Base-by-base conservation (phyloP, 2,888 invertebrate genomes). In the Ecliptopera silaceata region DNA sequence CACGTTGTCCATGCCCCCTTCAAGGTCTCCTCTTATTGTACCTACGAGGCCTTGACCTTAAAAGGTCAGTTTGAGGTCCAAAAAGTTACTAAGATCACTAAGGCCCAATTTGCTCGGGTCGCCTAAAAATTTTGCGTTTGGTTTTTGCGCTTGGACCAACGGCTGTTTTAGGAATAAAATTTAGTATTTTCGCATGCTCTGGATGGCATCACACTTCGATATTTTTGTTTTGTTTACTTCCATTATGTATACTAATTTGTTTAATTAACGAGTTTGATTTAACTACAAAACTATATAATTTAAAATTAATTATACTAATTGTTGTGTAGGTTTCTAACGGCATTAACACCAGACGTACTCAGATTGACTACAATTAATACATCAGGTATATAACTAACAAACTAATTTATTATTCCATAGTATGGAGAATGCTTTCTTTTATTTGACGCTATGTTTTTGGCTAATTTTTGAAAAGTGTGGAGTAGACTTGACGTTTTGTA, bases 321-420 rank as follows among this genome's bases (percentile, higher is more conserved):
- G 64, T 71, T 84, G 84, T 80, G 74, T 91, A 92, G 92, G 91
- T 92, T 92, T 85, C 88, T 92, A 86, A 88, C 91, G 72, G 92
- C 92, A 78, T 82, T 92, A 85, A 92, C 92, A 72, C 92, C 92
- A 71, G 92, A 92, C 74, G 92, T 92, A 72, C 86, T 92, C 78
- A 88, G 92, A 86, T 83, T 92, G 87, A 92, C 92, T 61, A 90
- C 92, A 75, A 91, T 92, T 73, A 91, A 92, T 84, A 87, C 80
- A 70, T 84, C 92, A 92, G 92, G 92, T 92, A 79, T 70, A 71
- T 74, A 71, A 79, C 73, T 79, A 81, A 83, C 77, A 78, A 68
- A 68, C 61, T 59, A 65, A 63, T 67, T 66, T 71, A 68, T 67
- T 72, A 58, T 63, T 57, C 63, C 69, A 72, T 86, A 82, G 84